A percentile compares a stretch with the other conserved stretches of the same genome.
Conservation (phyloP, 2,888 invertebrate species). For the Caenorhabditis macrosperma region DNA sequence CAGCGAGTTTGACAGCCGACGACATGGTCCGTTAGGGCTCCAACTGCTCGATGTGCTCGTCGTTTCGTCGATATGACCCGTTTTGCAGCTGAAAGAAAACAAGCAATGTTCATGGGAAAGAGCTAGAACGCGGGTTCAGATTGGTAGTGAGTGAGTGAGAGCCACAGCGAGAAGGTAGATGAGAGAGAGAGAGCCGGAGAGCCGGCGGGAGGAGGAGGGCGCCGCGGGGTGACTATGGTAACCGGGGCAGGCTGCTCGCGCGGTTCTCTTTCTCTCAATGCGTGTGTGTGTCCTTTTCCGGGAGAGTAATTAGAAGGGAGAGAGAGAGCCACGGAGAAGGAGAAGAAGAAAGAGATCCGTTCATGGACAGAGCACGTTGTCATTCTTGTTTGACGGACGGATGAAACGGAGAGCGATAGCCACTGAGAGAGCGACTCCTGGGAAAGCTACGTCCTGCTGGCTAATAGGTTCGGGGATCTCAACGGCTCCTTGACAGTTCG, state of each 20-base stretch:
- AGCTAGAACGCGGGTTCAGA: conserved; percentile 4
- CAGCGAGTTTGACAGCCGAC: conserved; percentile 35
- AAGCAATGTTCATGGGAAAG: conserved; percentile 1
- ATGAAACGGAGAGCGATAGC: background rate
- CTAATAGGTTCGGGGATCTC: too few relatives aligned
- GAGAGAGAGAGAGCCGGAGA: background rate
- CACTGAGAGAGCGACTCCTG: background rate
- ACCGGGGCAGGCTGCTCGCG: background rate
- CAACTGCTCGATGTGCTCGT: background rate
- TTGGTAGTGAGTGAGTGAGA: background rate
- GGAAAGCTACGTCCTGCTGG: too few relatives aligned
- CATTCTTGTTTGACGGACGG: background rate
- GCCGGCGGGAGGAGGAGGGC: background rate
- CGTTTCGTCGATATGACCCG: conserved; percentile 13
- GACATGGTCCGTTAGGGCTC: conserved; percentile 6
- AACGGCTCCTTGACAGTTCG: too few relatives aligned
- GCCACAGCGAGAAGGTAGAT: background rate
- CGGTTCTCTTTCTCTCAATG: background rate
- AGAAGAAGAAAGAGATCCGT: background rate
- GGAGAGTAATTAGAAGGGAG: conserved; percentile 10
- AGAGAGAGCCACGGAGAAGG: conserved; percentile 16
- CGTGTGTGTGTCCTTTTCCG: conserved; percentile 9
- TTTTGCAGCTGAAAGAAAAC: conserved; percentile 18
- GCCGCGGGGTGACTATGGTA: conserved; percentile 36
- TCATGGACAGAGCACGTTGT: background rate